These are phyloP conservation scores for Eumeta japonica DNA, from an alignment of 1,140 invertebrate species.

Conservation along the genomic window DNA sequence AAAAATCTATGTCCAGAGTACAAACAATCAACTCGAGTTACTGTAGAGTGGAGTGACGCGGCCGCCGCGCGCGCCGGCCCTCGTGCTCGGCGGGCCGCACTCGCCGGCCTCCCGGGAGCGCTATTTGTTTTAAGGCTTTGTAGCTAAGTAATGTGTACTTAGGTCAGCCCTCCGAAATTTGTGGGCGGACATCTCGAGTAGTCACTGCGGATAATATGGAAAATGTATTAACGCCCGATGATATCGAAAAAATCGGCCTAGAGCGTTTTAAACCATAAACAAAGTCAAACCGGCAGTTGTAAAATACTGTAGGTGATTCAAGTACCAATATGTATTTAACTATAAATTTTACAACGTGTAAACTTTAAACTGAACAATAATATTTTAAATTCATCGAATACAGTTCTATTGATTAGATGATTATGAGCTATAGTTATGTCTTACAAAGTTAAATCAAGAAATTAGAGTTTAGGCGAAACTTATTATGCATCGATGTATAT, in stretches of 20 bases:
- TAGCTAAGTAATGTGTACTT: constrained; percentile 56
- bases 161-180: constrained; percentile 53
- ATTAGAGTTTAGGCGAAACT: no score
- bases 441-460: no score
- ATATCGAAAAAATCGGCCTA: no score
- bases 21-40: constrained; percentile 56
- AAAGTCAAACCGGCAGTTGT: no score
- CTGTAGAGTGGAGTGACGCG: constrained; percentile 34
- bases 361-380: neutral
- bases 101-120: constrained; percentile 22
- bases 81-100: constrained; percentile 14
- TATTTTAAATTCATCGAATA: neutral
- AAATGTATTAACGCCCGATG: no score
- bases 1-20: constrained; percentile 49
- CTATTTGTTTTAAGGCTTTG: constrained; percentile 57
- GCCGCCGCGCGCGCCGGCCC: constrained; percentile 23
- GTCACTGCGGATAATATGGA: no score
- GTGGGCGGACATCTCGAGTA: constrained; percentile 49
- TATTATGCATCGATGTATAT: no score
- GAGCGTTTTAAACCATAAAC: no score
- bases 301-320: neutral
- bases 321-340: neutral
- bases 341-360: neutral
- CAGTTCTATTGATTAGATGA: neutral
- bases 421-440: no score